Percentiles rank a stretch among this genome's conserved stretches.
Evolutionary conservation across 2,888 invertebrate genomes (phyloP).

Genomic region (Ophion ventricosus): DNA sequence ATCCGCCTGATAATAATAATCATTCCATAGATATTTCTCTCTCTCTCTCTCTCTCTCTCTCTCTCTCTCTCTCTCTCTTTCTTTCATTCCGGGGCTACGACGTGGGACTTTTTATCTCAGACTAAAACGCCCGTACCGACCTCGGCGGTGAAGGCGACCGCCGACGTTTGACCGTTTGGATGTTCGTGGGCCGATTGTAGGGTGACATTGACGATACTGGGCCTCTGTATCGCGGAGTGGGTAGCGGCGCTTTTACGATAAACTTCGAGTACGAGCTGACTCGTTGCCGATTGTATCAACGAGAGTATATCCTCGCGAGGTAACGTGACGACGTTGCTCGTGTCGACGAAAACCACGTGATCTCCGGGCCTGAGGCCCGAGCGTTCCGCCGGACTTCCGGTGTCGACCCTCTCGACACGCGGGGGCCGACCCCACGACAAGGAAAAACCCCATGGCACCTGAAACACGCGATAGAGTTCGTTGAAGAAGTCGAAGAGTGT

Average conservation of each 20-base stretch:
- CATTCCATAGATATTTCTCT: conserved; percentile 12
- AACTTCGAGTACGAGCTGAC: conserved; percentile 80
- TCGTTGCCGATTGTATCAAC: conserved; percentile 86
- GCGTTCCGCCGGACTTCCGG: conserved; percentile 92
- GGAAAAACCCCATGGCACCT: conserved; percentile 88
- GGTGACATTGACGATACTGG: conserved; percentile 77
- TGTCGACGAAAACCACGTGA: conserved; percentile 94
- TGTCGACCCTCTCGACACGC: conserved; percentile 92
- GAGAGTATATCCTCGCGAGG: conserved; percentile 88
- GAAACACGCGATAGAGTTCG: conserved; percentile 49
- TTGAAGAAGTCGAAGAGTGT: not conserved
- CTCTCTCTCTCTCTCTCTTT: conserved; percentile 12
- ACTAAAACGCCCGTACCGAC: conserved; percentile 95
- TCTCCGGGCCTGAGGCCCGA: conserved; percentile 93
- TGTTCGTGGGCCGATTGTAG: conserved; percentile 72
- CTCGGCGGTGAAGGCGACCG: conserved; percentile 94
- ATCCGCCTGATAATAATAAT: conserved; percentile 57
- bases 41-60: conserved; percentile 3
- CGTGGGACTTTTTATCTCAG: conserved; percentile 80
- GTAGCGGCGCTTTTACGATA: conserved; percentile 77
- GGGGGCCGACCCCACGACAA: conserved; percentile 96
- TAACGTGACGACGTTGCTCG: conserved; percentile 93
- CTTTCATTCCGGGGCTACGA: conserved; percentile 43
- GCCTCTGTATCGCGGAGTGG: conserved; percentile 74
- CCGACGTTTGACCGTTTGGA: conserved; percentile 74